Evolutionary conservation across 1,140 invertebrate species (phyloP), one percentile per base, ranked within the genome.

Genomic region (Daktulosphaira vitifoliae): DNA sequence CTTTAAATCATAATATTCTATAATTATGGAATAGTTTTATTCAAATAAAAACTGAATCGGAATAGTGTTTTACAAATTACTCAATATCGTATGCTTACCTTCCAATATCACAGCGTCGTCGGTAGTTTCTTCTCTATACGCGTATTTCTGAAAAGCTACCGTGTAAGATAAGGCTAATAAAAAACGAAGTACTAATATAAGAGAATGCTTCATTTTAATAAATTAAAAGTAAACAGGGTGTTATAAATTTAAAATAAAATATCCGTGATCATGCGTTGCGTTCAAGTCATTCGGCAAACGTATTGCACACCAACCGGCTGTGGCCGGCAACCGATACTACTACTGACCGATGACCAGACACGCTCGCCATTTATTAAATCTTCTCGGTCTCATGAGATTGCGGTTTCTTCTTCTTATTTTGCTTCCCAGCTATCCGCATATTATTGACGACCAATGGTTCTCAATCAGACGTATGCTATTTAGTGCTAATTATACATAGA

Each of bases 291-390:
- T 33, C 29, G 29, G 29, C 11, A 33, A 33, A 33, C 42, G 26
- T 44, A 46, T 62, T 42, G 42, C 56, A 62, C 26, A 25, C 18
- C 39, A 18, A 62, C 42, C 56, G 54, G 54, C 54, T 46, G 42
- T 59, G 42, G 16, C 54, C 54, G 39, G 39, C 16, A 29, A 46
- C 26, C 54, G 18, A 25, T 46, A 25, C 56, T 33, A 33, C 29
- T 18, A 62, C 56, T 62, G 56, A 48, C 42, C 56, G 56, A 46
- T 20, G 56, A 33, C 56, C 22, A 48, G 54, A 62, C 56, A 42
- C 42, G 25, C 16, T 33, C 42, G 39, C 42, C 56, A 46, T 46
- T 46, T 62, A 46, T 62, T 46, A 42, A 33, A 62, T 62, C 56
- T 33, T 53, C 15, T 15, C 15, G 23, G 15, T 37, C 23, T 37